Evolutionary conservation across 1,140 invertebrate species (phyloP).

Genomic region (Cotesia glomerata): DNA sequence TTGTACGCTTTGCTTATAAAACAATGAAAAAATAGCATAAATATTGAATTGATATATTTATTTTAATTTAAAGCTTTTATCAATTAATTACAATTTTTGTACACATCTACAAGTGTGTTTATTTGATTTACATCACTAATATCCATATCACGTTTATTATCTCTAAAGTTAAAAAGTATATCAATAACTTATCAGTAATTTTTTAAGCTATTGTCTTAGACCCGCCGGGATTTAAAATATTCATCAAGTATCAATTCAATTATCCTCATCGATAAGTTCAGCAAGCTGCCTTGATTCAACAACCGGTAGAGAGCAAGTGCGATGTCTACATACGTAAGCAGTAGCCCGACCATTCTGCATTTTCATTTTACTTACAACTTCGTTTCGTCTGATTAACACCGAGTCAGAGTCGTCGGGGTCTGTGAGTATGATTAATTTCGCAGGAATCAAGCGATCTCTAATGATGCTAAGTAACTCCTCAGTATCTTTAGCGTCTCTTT

Average conservation of each 20-base stretch:
- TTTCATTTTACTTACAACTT: conserved; percentile 56
- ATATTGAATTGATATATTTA: no score
- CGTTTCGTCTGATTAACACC: conserved; percentile 47
- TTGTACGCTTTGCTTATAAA: neutral
- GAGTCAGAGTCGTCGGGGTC: conserved; percentile 60
- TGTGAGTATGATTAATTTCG: conserved; percentile 72
- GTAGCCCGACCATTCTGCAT: conserved; percentile 67
- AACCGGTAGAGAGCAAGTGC: conserved; percentile 80
- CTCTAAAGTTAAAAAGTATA: no score
- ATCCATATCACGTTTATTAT: neutral
- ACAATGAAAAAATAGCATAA: neutral
- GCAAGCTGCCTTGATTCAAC: conserved; percentile 73
- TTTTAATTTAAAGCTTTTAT: neutral
- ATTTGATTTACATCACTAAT: neutral
- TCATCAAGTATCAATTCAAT: neutral
- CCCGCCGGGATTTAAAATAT: neutral
- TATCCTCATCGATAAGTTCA: conserved; percentile 63
- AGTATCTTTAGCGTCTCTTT: conserved; percentile 70
- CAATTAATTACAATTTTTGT: no score
- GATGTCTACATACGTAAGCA: conserved; percentile 83
- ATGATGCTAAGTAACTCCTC: conserved; percentile 72
- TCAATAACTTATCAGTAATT: no score
- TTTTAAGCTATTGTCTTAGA: neutral
- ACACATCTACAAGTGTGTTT: no score
- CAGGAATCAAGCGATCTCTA: conserved; percentile 72